These are phyloP conservation scores for Trichosurus vulpecula DNA, from an alignment of 2,797 vertebrate genomes.

Conservation along the genomic window DNA sequence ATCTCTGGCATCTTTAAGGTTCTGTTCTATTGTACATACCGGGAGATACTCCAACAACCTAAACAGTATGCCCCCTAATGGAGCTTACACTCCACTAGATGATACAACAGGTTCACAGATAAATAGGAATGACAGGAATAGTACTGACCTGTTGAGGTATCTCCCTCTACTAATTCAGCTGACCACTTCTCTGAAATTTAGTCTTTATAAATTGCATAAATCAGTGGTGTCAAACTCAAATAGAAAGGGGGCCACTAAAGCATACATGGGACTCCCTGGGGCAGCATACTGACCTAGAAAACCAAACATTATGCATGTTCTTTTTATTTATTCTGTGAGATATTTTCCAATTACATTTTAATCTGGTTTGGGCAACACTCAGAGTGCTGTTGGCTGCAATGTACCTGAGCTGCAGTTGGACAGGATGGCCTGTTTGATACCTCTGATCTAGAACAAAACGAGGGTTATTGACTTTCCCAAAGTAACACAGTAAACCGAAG, in stretches of 20 bases:
- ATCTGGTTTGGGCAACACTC: neutral
- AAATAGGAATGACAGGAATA: neutral
- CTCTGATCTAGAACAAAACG: neutral
- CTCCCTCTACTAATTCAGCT: neutral
- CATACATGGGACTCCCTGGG: neutral
- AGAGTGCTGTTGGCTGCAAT: neutral
- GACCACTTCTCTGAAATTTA: neutral
- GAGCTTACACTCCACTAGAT: neutral
- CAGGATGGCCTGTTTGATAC: neutral
- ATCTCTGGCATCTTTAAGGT: neutral
- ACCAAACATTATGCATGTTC: neutral
- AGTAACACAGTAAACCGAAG: neutral
- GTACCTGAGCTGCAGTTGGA: neutral
- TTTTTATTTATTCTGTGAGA: neutral
- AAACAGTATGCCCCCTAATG: neutral
- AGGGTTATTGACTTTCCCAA: neutral
- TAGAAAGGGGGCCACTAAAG: neutral
- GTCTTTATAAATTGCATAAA: neutral
- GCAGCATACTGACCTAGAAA: neutral
- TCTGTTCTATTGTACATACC: no score
- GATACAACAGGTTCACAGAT: neutral
- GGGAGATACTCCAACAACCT: neutral
- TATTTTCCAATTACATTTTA: neutral
- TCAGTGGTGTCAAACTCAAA: neutral
- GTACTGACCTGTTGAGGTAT: neutral